phyloP scores from a whole-genome alignment of 2,113 vertebrate species.

The Siniperca knerii region DNA sequence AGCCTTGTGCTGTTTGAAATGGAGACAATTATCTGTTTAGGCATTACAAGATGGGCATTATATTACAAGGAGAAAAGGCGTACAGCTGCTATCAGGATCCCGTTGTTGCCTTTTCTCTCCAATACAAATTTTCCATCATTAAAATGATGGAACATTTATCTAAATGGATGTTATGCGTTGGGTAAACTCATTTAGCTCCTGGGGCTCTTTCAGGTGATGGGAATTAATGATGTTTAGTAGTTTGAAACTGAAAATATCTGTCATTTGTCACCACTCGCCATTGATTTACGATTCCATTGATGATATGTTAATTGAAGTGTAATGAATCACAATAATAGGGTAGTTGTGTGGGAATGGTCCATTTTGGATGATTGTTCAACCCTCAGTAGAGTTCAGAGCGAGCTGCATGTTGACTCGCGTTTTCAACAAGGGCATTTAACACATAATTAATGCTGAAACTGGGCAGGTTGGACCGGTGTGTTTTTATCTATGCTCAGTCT shows the following conservation, averaged over 20 bases:
- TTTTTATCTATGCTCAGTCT: slow-evolving; percentile 66
- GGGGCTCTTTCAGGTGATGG: slow-evolving; percentile 85
- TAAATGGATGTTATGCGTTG: slow-evolving; percentile 84
- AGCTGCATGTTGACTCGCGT: slow-evolving; percentile 67
- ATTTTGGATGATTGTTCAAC: slow-evolving; percentile 67
- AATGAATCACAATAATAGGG: slow-evolving; percentile 80
- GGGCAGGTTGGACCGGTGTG: slow-evolving; percentile 39
- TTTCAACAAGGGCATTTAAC: slow-evolving; percentile 75
- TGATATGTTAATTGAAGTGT: slow-evolving; percentile 85
- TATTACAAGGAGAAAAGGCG: slow-evolving; percentile 73
- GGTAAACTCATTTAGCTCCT: slow-evolving; percentile 86
- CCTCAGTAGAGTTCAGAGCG: slow-evolving; percentile 64
- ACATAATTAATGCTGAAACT: slow-evolving; percentile 72
- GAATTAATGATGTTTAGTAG: slow-evolving; percentile 87
- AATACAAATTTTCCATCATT: slow-evolving; percentile 76
- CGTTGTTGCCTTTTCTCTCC: slow-evolving; percentile 66
- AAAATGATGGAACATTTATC: slow-evolving; percentile 83
- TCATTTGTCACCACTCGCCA: slow-evolving; percentile 83
- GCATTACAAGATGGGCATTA: slow-evolving; percentile 79
- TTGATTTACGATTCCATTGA: slow-evolving; percentile 83
- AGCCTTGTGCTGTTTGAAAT: slow-evolving; percentile 79
- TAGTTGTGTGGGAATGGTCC: slow-evolving; percentile 70
- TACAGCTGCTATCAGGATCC: slow-evolving; percentile 71
- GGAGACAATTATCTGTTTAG: slow-evolving; percentile 86
- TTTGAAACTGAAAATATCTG: slow-evolving; percentile 84